phyloP scores from a whole-genome alignment of 2,113 vertebrate species.

The Equus quagga region DNA sequence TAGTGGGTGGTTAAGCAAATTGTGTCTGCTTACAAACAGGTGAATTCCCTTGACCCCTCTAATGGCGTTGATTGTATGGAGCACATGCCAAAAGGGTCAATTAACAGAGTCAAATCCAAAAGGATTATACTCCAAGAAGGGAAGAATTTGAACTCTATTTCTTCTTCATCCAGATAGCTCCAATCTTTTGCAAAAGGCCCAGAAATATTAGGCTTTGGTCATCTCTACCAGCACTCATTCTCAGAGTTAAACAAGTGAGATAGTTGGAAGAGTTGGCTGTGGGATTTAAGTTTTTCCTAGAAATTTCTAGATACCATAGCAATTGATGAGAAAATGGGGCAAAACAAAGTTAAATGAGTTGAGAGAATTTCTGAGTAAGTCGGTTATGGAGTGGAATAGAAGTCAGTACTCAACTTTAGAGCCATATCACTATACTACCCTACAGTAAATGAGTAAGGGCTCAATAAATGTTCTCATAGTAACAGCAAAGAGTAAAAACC shows the following conservation, averaged over 20 bases:
- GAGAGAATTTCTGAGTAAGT: not conserved
- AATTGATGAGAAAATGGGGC: not conserved
- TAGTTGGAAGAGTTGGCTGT: not conserved
- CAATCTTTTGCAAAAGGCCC: not conserved
- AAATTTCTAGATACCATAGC: not conserved
- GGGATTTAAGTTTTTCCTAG: not conserved
- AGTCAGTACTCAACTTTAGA: not conserved
- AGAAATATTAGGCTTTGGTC: not conserved
- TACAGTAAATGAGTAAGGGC: not conserved
- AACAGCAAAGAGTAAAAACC: not conserved
- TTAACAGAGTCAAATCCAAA: constrained; percentile 7
- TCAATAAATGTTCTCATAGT: not conserved
- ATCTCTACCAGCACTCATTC: not conserved
- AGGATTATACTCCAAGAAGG: not conserved
- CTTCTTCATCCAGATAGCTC: not conserved
- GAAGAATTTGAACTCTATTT: not conserved
- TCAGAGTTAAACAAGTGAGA: not conserved
- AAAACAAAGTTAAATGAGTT: not conserved
- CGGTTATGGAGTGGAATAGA: not conserved
- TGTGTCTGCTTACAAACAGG: not conserved
- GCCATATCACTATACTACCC: not conserved
- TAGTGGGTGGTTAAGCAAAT: not conserved
- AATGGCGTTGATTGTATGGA: not conserved
- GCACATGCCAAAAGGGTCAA: not conserved
- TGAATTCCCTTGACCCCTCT: not conserved